Evolutionary conservation across 1,140 invertebrate species (phyloP).

Genomic region (Zaprionus kolodkinae): DNA sequence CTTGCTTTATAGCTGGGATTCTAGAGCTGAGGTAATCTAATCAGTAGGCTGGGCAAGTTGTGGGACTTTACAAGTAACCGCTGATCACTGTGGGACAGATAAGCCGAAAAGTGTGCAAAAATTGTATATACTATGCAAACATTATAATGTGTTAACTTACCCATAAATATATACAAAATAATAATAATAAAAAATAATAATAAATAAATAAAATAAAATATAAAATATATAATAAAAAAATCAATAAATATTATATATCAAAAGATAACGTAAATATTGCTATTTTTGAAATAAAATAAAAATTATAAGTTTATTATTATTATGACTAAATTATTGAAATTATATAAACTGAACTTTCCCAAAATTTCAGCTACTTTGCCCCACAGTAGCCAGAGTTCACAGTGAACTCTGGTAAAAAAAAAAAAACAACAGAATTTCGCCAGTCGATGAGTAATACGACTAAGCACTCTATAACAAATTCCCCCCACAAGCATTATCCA

Average conservation of each 20-base stretch:
- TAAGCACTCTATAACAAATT: neutral
- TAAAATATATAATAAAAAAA: no score
- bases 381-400: neutral
- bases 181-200: no score
- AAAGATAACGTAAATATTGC: neutral
- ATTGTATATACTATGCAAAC: no score
- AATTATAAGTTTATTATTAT: no score
- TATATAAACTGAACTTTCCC: no score
- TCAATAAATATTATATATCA: no score
- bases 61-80: neutral
- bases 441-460: neutral
- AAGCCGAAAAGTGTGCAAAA: neutral
- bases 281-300: neutral
- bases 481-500: neutral
- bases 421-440: neutral
- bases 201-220: no score
- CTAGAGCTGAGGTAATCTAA: neutral
- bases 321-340: no score
- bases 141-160: no score
- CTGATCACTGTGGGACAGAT: constrained; percentile 7
- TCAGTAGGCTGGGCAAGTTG: neutral
- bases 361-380: neutral
- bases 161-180: no score
- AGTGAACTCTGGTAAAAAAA: neutral
- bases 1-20: neutral